phyloP scores from a whole-genome alignment of 2,888 invertebrate species.

The Xanthia togata region DNA sequence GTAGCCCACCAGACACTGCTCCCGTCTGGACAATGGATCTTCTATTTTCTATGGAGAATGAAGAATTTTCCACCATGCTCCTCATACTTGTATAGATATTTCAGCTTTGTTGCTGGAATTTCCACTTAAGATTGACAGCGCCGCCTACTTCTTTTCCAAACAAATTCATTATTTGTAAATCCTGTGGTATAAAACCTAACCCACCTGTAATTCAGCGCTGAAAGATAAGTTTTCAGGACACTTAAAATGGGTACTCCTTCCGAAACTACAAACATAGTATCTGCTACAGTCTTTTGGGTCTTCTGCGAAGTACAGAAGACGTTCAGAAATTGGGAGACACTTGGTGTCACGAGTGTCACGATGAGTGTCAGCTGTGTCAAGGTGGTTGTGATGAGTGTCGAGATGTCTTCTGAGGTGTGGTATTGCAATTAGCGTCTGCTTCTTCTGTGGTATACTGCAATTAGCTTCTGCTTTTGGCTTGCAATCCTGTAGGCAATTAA shows the following conservation, averaged over 20 bases:
- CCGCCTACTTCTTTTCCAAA: too few relatives aligned
- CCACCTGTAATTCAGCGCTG: slow-evolving; percentile 24
- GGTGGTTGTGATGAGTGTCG: fast-evolving
- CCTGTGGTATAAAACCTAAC: not conserved
- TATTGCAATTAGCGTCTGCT: not conserved
- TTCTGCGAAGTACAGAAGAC: slow-evolving; percentile 3
- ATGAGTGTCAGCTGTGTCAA: fast-evolving
- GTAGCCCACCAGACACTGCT: too few relatives aligned
- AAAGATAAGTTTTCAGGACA: slow-evolving; percentile 42
- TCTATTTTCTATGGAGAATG: not conserved
- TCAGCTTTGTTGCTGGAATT: not conserved
- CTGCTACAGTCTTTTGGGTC: slow-evolving; percentile 33
- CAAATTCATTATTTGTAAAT: not conserved
- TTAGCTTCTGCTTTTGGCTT: not conserved
- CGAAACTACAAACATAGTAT: slow-evolving; percentile 48
- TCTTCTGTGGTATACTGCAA: too few relatives aligned
- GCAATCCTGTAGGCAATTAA: slow-evolving; percentile 22
- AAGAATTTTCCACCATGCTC: not conserved
- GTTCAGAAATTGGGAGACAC: not conserved
- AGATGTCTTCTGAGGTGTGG: fast-evolving
- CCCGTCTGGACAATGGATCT: too few relatives aligned
- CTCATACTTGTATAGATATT: not conserved
- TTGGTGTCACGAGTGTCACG: not conserved
- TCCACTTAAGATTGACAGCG: too few relatives aligned
- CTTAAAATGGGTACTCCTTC: not conserved